Evolutionary conservation across 2,113 vertebrate species (phyloP).

Genomic region (Lutjanus erythropterus): DNA sequence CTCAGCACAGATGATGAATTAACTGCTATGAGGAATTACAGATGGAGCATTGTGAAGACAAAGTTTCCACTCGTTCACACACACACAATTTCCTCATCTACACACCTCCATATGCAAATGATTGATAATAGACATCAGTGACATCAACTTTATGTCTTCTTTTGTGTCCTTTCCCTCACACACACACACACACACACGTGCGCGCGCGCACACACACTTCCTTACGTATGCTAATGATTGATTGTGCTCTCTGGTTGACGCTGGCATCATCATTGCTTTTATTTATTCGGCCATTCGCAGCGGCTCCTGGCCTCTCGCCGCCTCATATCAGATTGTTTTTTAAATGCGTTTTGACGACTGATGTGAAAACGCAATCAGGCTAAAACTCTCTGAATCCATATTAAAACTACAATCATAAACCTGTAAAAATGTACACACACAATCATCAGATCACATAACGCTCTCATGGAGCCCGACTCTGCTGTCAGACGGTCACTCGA

Average conservation of each 20-base stretch:
- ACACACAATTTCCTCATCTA: not conserved
- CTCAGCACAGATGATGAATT: slow-evolving; percentile 85
- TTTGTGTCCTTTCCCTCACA: not conserved
- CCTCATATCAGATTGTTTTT: slow-evolving; percentile 79
- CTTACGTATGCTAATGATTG: slow-evolving; percentile 79
- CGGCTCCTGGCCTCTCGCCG: slow-evolving; percentile 74
- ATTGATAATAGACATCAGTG: slow-evolving; percentile 69
- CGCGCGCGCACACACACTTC: slow-evolving; percentile 41
- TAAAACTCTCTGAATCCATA: slow-evolving; percentile 59
- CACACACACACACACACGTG: slow-evolving; percentile 38
- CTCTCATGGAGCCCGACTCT: not conserved
- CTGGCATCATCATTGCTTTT: slow-evolving; percentile 81
- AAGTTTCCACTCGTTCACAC: slow-evolving; percentile 11
- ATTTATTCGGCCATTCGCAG: slow-evolving; percentile 79
- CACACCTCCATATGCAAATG: slow-evolving; percentile 69
- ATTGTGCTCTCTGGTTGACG: slow-evolving; percentile 68
- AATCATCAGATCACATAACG: not conserved
- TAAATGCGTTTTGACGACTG: slow-evolving; percentile 82
- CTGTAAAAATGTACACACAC: not conserved
- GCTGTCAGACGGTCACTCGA: not conserved
- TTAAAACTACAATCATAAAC: slow-evolving; percentile 12
- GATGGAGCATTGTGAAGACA: slow-evolving; percentile 62
- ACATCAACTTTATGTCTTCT: slow-evolving; percentile 58
- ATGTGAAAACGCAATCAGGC: slow-evolving; percentile 80
- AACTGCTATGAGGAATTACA: slow-evolving; percentile 87